Evolutionary conservation across 2,113 vertebrate species (phyloP).

Genomic region (Mugil cephalus): DNA sequence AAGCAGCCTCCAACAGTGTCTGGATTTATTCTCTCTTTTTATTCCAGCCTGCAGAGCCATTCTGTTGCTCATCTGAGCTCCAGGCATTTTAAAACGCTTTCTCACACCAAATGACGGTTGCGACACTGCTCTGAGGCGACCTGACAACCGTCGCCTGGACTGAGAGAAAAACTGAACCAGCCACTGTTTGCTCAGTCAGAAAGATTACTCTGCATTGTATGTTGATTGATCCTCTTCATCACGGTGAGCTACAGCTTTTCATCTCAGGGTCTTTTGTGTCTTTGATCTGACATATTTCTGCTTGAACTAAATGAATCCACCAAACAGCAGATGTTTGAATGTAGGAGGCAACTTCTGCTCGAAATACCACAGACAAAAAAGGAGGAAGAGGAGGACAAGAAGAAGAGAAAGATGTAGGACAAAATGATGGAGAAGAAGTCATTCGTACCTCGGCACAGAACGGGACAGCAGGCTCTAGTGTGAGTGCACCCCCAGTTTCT

Average conservation of each 20-base stretch:
- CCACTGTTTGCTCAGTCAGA: neutral
- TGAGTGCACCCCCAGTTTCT: no score
- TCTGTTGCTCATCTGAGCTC: slow-evolving; percentile 45
- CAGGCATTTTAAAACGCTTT: slow-evolving; percentile 68
- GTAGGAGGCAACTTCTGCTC: no score
- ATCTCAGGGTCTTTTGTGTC: neutral
- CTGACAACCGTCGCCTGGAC: slow-evolving; percentile 32
- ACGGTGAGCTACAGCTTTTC: neutral
- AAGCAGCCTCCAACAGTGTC: slow-evolving; percentile 18
- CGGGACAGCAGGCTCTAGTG: no score
- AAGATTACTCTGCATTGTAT: neutral
- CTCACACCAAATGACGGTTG: slow-evolving; percentile 22
- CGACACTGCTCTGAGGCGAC: slow-evolving; percentile 16
- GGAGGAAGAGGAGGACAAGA: no score
- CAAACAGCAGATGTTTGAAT: no score
- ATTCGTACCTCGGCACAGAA: no score
- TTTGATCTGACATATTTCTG: neutral
- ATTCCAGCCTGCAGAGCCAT: slow-evolving; percentile 43
- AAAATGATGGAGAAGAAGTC: no score
- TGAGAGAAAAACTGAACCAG: slow-evolving; percentile 5
- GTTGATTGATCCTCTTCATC: slow-evolving; percentile 1
- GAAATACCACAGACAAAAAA: no score
- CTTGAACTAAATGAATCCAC: no score
- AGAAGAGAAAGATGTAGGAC: no score
- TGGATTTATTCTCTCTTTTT: slow-evolving; percentile 58